Base-by-base conservation (phyloP, 2,888 invertebrate genomes). In the Lasiommata megera region DNA sequence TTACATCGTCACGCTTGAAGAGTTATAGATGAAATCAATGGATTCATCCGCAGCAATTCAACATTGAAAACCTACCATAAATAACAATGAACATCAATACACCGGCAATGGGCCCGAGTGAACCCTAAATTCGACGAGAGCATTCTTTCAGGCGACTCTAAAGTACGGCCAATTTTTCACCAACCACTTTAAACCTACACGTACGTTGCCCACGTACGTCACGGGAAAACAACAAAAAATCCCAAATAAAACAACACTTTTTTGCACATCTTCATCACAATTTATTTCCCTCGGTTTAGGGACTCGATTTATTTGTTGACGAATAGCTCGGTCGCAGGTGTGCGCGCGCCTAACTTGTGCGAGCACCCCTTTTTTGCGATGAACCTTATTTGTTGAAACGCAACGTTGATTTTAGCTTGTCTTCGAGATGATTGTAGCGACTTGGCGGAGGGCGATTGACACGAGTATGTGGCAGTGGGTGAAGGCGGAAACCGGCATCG, bases 381-480 rank as follows among this genome's bases (percentile, higher is more conserved):
- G 31, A 16, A 40, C 46, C 44, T 44, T 54, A 41, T n/a, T 11
- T 0, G 0, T 6, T 7, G 40, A 7, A 9, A 5, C 6, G 3
- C 47, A 56, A 50, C 23, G 46, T 43, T n/a, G 17, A 37, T 50
- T 54, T 44, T 41, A 11, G 16, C 12, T 51, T 56, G 48, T 7
- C 6, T 50, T 12, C 38, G 48, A 28, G 28, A 34, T 16, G 5
- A 23, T 34, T 51, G 68, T 64, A 63, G 66, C 67, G 67, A 68
- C 61, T 68, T 67, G 67, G 67, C 68, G 62, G 61, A 67, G 67
- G 61, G 43, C 67, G 62, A 69, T 67, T 69, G 70, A 71, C 69
- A 68, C 63, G 61, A 68, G 68, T 69, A 66, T 65, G 65, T 61
- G 65, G 63, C 56, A 47, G 29, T 44, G 41, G 43, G 50, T 48